A percentile compares a stretch with the other conserved stretches of the same genome.
These are phyloP conservation scores for Drosophila kokeensis DNA, from an alignment of 2,888 invertebrate species.

Conservation along the genomic window DNA sequence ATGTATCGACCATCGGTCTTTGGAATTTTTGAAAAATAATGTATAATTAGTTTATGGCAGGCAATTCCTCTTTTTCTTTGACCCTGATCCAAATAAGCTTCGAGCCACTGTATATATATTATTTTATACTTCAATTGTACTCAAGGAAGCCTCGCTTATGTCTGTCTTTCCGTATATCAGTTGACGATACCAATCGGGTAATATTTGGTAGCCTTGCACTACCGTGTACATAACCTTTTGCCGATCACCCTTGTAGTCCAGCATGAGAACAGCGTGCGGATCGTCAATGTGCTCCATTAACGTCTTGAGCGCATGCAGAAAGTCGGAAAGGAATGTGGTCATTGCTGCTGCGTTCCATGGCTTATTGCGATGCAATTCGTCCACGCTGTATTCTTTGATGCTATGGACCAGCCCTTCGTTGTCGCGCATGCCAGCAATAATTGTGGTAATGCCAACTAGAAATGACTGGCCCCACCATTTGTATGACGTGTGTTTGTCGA, in stretches of 20 bases:
- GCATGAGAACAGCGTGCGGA: conserved; percentile 33
- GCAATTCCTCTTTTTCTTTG: too few relatives aligned
- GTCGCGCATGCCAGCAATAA: conserved; percentile 54
- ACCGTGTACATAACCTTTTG: conserved; percentile 27
- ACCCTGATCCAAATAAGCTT: too few relatives aligned
- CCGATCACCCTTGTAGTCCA: conserved; percentile 29
- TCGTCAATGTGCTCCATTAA: conserved; percentile 52
- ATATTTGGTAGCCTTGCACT: conserved; percentile 18
- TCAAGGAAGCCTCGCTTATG: background rate
- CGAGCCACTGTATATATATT: too few relatives aligned
- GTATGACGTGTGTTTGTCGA: conserved; percentile 47
- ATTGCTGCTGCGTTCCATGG: conserved; percentile 60
- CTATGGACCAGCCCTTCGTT: conserved; percentile 25
- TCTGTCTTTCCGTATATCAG: conserved; percentile 16
- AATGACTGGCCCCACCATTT: conserved; percentile 71
- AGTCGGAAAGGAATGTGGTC: conserved; percentile 46
- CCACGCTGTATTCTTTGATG: conserved; percentile 33
- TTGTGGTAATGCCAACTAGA: conserved; percentile 54
- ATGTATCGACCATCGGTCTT: too few relatives aligned
- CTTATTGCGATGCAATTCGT: conserved; percentile 35
- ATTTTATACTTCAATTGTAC: background rate
- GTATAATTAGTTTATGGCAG: too few relatives aligned
- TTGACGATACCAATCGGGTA: conserved; percentile 59
- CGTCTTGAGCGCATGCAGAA: conserved; percentile 41
- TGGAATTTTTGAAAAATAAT: too few relatives aligned